Percentiles rank a stretch among this genome's conserved stretches.
Evolutionary conservation across 2,888 invertebrate genomes (phyloP).

Genomic region (Agrenia bidenticulata): DNA sequence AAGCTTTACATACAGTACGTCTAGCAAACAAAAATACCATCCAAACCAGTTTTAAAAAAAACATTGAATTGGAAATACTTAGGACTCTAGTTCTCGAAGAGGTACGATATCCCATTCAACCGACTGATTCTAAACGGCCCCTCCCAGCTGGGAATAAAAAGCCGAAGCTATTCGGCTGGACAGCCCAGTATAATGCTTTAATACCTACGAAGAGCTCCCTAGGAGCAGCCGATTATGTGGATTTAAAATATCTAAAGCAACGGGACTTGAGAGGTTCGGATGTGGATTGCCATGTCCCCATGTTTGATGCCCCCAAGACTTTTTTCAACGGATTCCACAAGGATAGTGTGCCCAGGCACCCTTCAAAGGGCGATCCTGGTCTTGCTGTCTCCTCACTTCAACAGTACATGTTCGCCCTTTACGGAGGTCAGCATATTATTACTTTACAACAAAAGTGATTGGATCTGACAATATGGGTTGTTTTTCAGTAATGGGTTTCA

Average conservation of each 20-base stretch:
- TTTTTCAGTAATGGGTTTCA: background rate
- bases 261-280: slow-evolving; percentile 16
- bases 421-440: background rate
- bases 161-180: slow-evolving; percentile 31
- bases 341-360: slow-evolving; percentile 25
- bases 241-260: slow-evolving; percentile 27
- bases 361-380: background rate
- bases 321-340: slow-evolving; percentile 15
- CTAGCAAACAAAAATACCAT: background rate
- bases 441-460: background rate
- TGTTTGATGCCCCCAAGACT: slow-evolving; percentile 16
- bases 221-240: slow-evolving; percentile 36
- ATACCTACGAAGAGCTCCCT: slow-evolving; percentile 24
- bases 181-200: slow-evolving; percentile 38
- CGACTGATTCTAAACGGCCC: background rate
- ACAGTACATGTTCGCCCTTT: slow-evolving; percentile 4
- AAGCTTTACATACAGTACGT: slow-evolving; percentile 34
- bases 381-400: slow-evolving; percentile 8
- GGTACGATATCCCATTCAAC: slow-evolving; percentile 17
- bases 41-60: no score
- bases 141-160: background rate
- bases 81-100: slow-evolving; percentile 31
- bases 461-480: no score
- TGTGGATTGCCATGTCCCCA: slow-evolving; percentile 35
- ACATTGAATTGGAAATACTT: no score